Evolutionary conservation across 2,888 invertebrate genomes (phyloP), one percentile per base, ranked within the genome.

Genomic region (Polymixis flavicincta): DNA sequence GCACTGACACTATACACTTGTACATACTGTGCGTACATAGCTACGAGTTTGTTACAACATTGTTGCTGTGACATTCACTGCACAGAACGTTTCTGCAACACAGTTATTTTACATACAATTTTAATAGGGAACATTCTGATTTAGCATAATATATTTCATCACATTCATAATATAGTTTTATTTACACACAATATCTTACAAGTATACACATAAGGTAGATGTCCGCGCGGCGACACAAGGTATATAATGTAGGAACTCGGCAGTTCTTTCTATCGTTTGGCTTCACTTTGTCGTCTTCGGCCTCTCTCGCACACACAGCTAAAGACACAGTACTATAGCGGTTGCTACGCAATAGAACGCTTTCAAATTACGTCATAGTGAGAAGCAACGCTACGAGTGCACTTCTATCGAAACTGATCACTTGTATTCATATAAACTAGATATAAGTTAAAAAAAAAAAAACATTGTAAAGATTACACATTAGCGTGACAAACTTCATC

Each of bases 221-320:
- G 69, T 55, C 52, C 63, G 70, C 67, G 71, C 61, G 74, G 25
- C 66, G 68, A 68, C 71, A 81, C 78, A 70, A 72, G 76, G 74
- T 86, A 66, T 79, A 70, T 74, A 79, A 80, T 73, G 78, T 87
- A 87, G 87, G 87, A 87, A 87, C 87, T 85, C 76, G 83, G 80
- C 83, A 87, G 82, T 85, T 80, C 85, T 84, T 85, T 80, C 85
- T 84, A 55, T 84, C 57, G 84, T 76, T 72, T 83, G 82, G 82
- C 84, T 82, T 80, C 84, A 83, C 75, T 70, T 66, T 61, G 70
- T 76, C 76, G 52, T 71, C 73, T 80, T 73, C 68, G 76, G 81
- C 79, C 77, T 78, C 73, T 77, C 75, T 83, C 80, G 67, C 78
- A 78, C 83, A 71, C 80, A 71, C 71, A 60, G 71, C 64, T 78